A percentile compares a stretch with the other conserved stretches of the same genome.
Conservation (phyloP, 53 echinoderm and acorn worm genomes). For the Paelopatides confundens region DNA sequence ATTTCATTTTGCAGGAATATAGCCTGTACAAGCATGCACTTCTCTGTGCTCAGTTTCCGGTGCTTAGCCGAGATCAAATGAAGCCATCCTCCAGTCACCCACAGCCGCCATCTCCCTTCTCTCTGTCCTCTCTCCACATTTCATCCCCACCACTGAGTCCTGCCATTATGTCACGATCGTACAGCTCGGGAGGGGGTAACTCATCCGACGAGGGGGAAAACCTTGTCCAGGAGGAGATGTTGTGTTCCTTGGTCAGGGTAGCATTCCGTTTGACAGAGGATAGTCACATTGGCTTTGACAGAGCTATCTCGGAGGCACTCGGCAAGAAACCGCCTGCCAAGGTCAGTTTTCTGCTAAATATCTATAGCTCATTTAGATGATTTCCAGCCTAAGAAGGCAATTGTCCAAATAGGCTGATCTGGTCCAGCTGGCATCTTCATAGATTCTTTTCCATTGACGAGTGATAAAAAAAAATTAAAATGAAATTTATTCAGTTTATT, state of each 20-base stretch:
- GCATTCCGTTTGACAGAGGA: slow-evolving; percentile 85
- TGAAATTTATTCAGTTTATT: no score
- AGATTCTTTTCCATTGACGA: no score
- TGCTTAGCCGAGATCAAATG: slow-evolving; percentile 59
- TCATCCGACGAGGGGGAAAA: slow-evolving; percentile 65
- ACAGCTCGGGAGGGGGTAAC: slow-evolving; percentile 65
- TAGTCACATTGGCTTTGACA: slow-evolving; percentile 77
- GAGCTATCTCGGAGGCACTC: slow-evolving; percentile 73
- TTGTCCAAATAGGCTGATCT: no score
- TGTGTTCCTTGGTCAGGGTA: slow-evolving; percentile 79
- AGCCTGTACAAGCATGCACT: slow-evolving; percentile 88
- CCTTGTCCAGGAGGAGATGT: slow-evolving; percentile 85
- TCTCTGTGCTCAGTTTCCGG: slow-evolving; percentile 93
- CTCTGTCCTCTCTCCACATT: slow-evolving; percentile 41
- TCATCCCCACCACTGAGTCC: slow-evolving; percentile 39
- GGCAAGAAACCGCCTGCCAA: slow-evolving; percentile 88
- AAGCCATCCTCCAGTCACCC: not conserved
- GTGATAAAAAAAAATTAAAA: no score
- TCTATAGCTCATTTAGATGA: no score
- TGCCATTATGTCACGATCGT: slow-evolving; percentile 5
- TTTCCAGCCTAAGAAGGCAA: no score
- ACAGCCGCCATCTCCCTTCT: slow-evolving; percentile 33
- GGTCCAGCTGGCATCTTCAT: no score
- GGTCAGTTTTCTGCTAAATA: slow-evolving; percentile 66
- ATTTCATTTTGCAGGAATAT: slow-evolving; percentile 67